A percentile compares a stretch with the other conserved stretches of the same genome.
phyloP scores from a whole-genome alignment of 2,113 vertebrate genomes.

The Oceanites oceanicus region DNA sequence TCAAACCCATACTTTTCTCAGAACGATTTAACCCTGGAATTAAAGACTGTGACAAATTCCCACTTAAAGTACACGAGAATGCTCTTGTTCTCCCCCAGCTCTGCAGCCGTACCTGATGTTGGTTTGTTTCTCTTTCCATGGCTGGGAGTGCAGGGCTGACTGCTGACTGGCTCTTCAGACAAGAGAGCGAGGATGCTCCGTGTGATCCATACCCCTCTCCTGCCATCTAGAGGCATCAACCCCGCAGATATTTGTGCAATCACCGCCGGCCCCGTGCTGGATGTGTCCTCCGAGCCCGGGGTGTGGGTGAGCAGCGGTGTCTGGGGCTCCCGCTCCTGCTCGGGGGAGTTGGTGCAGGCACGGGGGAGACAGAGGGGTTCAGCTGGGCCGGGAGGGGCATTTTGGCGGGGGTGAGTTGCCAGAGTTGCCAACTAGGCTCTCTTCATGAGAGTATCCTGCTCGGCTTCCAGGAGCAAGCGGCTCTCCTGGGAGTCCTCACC shows the following conservation, averaged over 20 bases:
- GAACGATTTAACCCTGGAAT: background rate
- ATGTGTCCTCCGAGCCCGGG: too few relatives aligned
- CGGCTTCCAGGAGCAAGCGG: background rate
- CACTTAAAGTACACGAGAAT: background rate
- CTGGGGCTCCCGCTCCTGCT: background rate
- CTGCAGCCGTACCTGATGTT: background rate
- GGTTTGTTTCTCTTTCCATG: background rate
- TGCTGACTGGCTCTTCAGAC: rapidly evolving
- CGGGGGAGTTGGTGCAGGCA: rapidly evolving
- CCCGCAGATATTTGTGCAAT: background rate
- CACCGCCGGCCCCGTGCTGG: rapidly evolving
- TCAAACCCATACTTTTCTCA: background rate
- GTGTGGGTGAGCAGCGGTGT: background rate
- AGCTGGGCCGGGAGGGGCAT: background rate
- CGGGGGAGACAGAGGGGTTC: background rate
- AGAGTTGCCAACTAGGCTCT: background rate
- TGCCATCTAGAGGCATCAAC: background rate
- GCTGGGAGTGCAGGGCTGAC: rapidly evolving
- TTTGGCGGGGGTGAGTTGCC: background rate
- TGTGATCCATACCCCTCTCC: background rate
- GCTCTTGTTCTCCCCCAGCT: background rate
- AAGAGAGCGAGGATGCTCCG: background rate
- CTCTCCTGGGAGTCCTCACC: background rate
- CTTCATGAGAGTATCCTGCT: background rate
- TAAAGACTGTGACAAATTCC: background rate